Conservation (phyloP, 2,888 invertebrate species). For the Alviniconcha strummeri region DNA sequence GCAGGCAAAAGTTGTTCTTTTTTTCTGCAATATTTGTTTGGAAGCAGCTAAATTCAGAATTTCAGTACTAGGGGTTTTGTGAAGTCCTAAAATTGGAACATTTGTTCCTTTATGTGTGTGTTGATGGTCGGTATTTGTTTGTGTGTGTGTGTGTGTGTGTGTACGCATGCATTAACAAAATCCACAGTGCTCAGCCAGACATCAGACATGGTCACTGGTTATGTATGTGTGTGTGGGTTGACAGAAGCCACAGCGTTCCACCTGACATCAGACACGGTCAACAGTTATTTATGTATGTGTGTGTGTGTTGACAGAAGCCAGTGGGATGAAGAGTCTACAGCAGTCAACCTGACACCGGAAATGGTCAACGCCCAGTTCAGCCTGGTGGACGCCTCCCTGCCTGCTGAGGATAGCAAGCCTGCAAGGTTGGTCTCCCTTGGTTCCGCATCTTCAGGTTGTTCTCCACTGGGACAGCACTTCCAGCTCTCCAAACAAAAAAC, state of each 20-base stretch:
- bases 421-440: constrained; percentile 49
- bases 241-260: not conserved
- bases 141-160: not conserved
- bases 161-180: not conserved
- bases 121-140: not conserved
- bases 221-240: not conserved
- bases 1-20: too few relatives aligned
- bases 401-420: constrained; percentile 52
- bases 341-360: constrained; percentile 62
- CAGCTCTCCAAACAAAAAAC: too few relatives aligned
- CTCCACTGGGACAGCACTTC: too few relatives aligned
- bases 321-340: constrained; percentile 41
- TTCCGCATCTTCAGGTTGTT: not conserved
- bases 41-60: too few relatives aligned
- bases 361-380: constrained; percentile 70
- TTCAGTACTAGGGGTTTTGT: too few relatives aligned
- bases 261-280: not conserved
- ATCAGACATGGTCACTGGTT: not conserved
- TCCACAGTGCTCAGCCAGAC: too few relatives aligned
- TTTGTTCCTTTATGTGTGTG: not conserved
- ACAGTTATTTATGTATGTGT: not conserved
- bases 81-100: not conserved
- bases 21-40: too few relatives aligned
- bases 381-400: constrained; percentile 49
- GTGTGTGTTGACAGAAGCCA: constrained; percentile 46